Evolutionary conservation across 2,888 invertebrate species (phyloP).

Genomic region (Spodoptera picta): DNA sequence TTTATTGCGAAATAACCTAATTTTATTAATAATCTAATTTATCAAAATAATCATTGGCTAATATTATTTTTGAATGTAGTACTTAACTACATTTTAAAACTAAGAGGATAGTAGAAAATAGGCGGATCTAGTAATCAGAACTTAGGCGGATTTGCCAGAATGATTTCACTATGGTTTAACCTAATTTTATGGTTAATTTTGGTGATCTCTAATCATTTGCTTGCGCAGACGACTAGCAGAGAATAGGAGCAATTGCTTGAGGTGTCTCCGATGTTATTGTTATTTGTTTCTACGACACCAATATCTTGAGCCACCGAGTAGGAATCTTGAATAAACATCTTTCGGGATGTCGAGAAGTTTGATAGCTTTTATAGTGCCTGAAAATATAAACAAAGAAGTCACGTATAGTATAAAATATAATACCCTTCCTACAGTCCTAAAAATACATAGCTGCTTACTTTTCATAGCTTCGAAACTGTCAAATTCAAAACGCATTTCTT

Average conservation of each 20-base stretch:
- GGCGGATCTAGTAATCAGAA: constrained; percentile 44
- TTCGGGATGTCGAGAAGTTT: constrained; percentile 55
- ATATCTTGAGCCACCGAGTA: constrained; percentile 39
- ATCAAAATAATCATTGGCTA: too few relatives aligned
- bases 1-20: too few relatives aligned
- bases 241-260: constrained; percentile 41
- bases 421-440: too few relatives aligned
- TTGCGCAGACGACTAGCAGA: constrained; percentile 42
- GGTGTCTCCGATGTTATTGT: constrained; percentile 27
- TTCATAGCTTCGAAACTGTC: constrained; percentile 45
- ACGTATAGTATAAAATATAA: too few relatives aligned
- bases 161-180: constrained; percentile 34
- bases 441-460: constrained; percentile 31
- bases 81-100: neutral
- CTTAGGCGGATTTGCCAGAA: constrained; percentile 24
- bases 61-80: neutral
- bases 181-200: neutral
- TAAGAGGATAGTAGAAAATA: constrained; percentile 36
- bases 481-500: constrained; percentile 42
- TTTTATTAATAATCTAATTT: too few relatives aligned
- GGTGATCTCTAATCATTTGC: constrained; percentile 27
- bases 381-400: constrained; percentile 11
- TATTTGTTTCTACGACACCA: constrained; percentile 38
- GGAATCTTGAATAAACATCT: constrained; percentile 50
- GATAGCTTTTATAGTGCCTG: constrained; percentile 48